Evolutionary conservation across 2,888 invertebrate species (phyloP).

Genomic region (Drosophila ustulata): DNA sequence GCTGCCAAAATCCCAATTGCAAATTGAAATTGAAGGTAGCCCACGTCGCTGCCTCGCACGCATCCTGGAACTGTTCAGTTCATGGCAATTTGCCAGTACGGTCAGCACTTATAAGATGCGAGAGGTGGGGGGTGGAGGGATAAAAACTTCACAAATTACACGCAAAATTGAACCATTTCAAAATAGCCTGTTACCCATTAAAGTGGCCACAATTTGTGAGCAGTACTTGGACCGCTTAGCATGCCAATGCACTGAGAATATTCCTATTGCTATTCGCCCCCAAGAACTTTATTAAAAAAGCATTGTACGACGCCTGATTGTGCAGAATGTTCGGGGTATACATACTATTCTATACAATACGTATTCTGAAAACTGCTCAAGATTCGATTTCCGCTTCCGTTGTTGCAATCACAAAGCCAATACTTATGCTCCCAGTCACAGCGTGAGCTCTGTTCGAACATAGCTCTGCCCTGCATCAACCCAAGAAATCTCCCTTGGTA

Average conservation of each 20-base stretch:
- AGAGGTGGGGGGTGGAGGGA: background rate
- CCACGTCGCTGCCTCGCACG: background rate
- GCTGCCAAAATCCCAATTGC: constrained; percentile 1
- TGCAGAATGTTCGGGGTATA: constrained; percentile 22
- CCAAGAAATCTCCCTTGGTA: background rate
- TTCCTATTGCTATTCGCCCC: background rate
- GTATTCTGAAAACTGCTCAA: constrained; percentile 65
- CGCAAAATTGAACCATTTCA: constrained; percentile 65
- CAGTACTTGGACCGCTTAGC: constrained; percentile 11
- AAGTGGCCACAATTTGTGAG: constrained; percentile 67
- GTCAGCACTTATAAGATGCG: constrained; percentile 43
- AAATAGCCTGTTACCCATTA: constrained; percentile 65
- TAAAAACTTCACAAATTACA: constrained; percentile 56
- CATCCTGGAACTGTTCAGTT: constrained; percentile 13
- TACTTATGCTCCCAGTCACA: constrained; percentile 36
- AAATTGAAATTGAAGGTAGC: constrained; percentile 7
- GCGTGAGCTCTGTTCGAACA: constrained; percentile 42
- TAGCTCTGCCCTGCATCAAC: constrained; percentile 13
- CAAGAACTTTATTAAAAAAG: constrained; percentile 41
- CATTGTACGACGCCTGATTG: constrained; percentile 43
- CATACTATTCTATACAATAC: constrained; percentile 32
- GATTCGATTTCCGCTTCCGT: constrained; percentile 79
- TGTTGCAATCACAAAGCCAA: constrained; percentile 68
- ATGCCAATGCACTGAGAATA: constrained; percentile 4
- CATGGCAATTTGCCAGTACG: constrained; percentile 55